These are phyloP conservation scores for Chromobotia macracanthus DNA, from an alignment of 2,797 vertebrate genomes.

Conservation along the genomic window DNA sequence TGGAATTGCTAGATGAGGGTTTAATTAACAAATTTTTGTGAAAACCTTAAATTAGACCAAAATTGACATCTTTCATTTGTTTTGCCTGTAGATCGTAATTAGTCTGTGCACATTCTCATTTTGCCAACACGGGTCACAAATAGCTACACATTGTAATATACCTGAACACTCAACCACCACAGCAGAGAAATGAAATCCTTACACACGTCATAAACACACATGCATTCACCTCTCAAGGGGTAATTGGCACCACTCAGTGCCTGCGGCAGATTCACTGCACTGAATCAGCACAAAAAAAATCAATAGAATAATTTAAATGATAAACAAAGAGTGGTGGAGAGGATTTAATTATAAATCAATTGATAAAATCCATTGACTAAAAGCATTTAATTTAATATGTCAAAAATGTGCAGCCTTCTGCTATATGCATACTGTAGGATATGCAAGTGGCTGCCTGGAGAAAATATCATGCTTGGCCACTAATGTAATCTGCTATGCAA, in stretches of 20 bases:
- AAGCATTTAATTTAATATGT: conserved; percentile 44
- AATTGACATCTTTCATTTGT: too few species aligned
- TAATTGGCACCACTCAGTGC: conserved; percentile 49
- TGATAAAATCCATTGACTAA: conserved; percentile 56
- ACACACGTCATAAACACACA: conserved; percentile 39
- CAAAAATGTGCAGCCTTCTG: conserved; percentile 26
- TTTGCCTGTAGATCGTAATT: too few species aligned
- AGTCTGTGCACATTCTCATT: too few species aligned
- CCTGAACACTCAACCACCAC: neutral
- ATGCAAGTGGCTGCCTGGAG: neutral
- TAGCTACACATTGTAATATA: neutral
- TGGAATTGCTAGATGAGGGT: too few species aligned
- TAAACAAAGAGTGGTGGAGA: conserved; percentile 57
- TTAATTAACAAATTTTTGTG: too few species aligned
- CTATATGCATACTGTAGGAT: conserved; percentile 9
- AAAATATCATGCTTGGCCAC: conserved; percentile 36
- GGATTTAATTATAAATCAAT: conserved; percentile 61
- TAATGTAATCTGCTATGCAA: conserved; percentile 61
- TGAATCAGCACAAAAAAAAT: conserved; percentile 68
- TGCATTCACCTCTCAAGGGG: conserved; percentile 10
- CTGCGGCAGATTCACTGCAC: conserved; percentile 56
- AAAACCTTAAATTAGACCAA: too few species aligned
- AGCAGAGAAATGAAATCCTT: neutral
- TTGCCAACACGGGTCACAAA: too few species aligned
- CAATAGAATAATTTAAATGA: conserved; percentile 60